These are phyloP conservation scores for Acipenser oxyrinchus DNA, from an alignment of 2,797 vertebrate species.

Conservation along the genomic window DNA sequence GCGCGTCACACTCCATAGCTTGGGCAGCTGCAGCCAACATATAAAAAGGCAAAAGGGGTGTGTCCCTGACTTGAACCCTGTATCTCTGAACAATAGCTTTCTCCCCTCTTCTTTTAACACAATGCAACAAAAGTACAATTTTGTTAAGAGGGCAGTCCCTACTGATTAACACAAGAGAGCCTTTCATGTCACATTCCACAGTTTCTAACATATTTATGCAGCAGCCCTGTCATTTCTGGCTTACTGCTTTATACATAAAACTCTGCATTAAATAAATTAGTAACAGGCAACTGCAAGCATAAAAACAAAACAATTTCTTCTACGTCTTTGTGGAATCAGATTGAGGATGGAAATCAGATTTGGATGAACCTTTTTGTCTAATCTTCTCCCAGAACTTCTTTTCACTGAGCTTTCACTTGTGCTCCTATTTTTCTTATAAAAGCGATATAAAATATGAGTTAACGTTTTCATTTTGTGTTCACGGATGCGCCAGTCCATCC, in stretches of 20 bases:
- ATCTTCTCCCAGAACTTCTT: background rate
- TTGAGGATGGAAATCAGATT: slow-evolving; percentile 13
- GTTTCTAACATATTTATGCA: slow-evolving; percentile 11
- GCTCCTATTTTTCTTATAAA: background rate
- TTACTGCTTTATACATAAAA: slow-evolving; percentile 9
- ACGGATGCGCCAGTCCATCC: background rate
- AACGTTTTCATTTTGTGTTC: background rate
- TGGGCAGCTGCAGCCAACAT: slow-evolving; percentile 10
- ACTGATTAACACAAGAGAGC: slow-evolving; percentile 18
- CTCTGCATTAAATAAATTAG: slow-evolving; percentile 22
- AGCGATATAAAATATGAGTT: background rate
- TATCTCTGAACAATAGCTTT: slow-evolving; percentile 1
- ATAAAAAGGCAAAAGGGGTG: slow-evolving; percentile 6
- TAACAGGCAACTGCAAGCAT: slow-evolving; percentile 16
- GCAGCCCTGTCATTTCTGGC: slow-evolving; percentile 4
- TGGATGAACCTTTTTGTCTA: slow-evolving; percentile 5
- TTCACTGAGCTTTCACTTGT: background rate
- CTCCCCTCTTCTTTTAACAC: background rate
- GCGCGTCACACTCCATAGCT: background rate
- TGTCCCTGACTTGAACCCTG: slow-evolving; percentile 4
- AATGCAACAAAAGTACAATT: slow-evolving; percentile 14
- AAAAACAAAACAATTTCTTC: slow-evolving; percentile 14
- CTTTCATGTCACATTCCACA: slow-evolving; percentile 20
- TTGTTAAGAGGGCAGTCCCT: slow-evolving; percentile 9
- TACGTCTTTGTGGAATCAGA: slow-evolving; percentile 12